Conservation (phyloP, 2,797 vertebrate species). For the Emys orbicularis region DNA sequence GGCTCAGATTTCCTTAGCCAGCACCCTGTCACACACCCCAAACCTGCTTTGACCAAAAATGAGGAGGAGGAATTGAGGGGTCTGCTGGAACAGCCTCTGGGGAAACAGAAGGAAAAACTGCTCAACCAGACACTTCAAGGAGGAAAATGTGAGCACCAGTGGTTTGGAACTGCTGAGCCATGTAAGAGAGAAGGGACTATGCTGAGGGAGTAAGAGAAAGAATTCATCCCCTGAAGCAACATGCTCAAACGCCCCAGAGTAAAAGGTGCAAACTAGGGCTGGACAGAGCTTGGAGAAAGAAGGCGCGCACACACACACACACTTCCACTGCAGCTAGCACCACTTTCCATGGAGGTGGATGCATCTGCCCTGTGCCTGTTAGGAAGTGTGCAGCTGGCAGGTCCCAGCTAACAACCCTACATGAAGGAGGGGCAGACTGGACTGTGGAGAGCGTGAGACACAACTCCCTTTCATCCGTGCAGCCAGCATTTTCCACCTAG, state of each 20-base stretch:
- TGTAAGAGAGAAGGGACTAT: neutral
- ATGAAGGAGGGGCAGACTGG: neutral
- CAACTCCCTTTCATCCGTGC: neutral
- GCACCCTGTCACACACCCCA: neutral
- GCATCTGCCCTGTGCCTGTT: neutral
- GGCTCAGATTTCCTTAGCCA: too few species aligned
- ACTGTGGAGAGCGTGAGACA: neutral
- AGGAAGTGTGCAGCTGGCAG: neutral
- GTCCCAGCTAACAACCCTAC: neutral
- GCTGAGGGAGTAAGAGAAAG: neutral
- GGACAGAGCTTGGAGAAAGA: neutral
- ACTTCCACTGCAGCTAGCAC: neutral
- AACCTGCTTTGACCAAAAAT: neutral
- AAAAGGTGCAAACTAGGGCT: neutral
- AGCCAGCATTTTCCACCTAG: neutral
- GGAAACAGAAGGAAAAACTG: neutral
- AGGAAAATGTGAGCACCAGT: neutral
- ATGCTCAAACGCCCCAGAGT: neutral
- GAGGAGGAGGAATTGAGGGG: neutral
- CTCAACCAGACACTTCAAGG: neutral
- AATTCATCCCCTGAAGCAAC: neutral
- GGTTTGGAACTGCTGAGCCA: neutral
- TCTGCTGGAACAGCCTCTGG: neutral
- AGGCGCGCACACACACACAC: neutral
- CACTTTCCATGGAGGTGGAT: neutral